Percentiles rank a stretch among this genome's conserved stretches.
Conservation (phyloP, 2,888 invertebrate genomes). For the Tachina grossa region DNA sequence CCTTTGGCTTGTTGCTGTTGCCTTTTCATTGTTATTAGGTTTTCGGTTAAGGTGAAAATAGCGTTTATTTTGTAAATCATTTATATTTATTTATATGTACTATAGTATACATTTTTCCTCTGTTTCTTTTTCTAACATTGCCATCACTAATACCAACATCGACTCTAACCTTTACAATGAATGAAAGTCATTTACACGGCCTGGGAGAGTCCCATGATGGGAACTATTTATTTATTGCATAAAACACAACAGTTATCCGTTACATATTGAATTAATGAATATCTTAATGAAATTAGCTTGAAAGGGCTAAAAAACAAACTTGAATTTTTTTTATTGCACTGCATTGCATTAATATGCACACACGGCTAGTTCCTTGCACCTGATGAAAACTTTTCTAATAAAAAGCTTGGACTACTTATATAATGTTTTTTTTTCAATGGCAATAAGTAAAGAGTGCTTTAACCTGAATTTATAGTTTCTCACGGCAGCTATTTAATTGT, state of each 20-base stretch:
- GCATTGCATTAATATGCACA: background rate
- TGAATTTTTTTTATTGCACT: constrained; percentile 2
- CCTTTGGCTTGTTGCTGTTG: constrained; percentile 60
- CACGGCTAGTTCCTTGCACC: background rate
- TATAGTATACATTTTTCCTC: constrained; percentile 17
- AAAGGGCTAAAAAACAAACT: constrained; percentile 21
- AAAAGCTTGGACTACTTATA: background rate
- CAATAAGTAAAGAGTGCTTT: too few relatives aligned
- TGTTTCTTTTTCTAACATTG: constrained; percentile 54
- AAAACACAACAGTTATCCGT: constrained; percentile 68
- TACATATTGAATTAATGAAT: constrained; percentile 69
- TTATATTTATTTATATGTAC: constrained; percentile 68
- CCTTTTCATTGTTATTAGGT: constrained; percentile 67
- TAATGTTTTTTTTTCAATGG: too few relatives aligned
- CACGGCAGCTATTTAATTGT: too few relatives aligned
- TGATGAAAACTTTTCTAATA: background rate
- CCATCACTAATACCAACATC: constrained; percentile 57
- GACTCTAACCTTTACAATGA: constrained; percentile 57
- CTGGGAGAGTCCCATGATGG: constrained; percentile 70
- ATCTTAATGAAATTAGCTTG: constrained; percentile 58
- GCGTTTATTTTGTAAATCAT: constrained; percentile 72
- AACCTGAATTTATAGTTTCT: too few relatives aligned
- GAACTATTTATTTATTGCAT: constrained; percentile 68
- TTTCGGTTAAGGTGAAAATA: constrained; percentile 71
- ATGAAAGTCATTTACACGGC: constrained; percentile 63